Evolutionary conservation across 2,113 vertebrate genomes (phyloP).

Genomic region (Myotis yumanensis): DNA sequence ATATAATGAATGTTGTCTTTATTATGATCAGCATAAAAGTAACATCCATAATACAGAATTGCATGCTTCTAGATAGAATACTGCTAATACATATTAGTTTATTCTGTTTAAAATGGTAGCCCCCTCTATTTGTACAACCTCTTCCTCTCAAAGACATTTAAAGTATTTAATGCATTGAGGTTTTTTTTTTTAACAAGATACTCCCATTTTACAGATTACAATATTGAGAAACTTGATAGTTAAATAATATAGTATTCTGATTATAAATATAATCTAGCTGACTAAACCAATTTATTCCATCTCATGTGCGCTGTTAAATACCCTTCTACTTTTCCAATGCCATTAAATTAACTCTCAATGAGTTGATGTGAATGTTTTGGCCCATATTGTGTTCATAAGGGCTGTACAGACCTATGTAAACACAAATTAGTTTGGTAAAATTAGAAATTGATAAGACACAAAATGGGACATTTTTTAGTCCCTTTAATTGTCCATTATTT

Average conservation of each 20-base stretch:
- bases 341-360: neutral
- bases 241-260: neutral
- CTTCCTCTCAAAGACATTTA: neutral
- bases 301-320: neutral
- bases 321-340: neutral
- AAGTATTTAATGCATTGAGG: neutral
- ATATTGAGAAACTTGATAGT: neutral
- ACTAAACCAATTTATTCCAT: no score
- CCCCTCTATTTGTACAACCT: neutral
- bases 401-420: neutral
- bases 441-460: neutral
- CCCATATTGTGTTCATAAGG: neutral
- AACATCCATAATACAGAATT: accelerated
- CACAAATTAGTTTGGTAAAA: neutral
- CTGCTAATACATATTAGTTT: neutral
- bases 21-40: accelerated
- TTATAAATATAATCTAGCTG: neutral
- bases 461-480: neutral
- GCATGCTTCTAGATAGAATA: neutral
- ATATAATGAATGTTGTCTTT: neutral
- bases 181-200: neutral
- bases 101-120: neutral
- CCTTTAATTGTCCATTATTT: neutral
- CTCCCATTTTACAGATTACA: slow-evolving; percentile 5
- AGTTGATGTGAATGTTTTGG: no score